A percentile compares a stretch with the other conserved stretches of the same genome.
These are phyloP conservation scores for Tiaroga cobitis DNA, from an alignment of 2,797 vertebrate species.

Conservation along the genomic window DNA sequence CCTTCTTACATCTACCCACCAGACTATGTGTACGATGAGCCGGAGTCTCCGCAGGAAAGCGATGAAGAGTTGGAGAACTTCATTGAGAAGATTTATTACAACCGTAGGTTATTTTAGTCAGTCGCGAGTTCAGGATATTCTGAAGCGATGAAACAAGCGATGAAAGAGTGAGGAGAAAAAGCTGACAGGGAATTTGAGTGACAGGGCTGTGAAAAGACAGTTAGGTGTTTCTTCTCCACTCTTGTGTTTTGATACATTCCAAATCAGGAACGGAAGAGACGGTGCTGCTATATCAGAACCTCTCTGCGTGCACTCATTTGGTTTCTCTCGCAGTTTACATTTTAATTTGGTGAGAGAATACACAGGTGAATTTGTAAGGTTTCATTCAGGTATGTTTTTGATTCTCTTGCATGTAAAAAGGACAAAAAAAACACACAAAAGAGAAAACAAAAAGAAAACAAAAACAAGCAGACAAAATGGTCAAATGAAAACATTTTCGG, in stretches of 20 bases:
- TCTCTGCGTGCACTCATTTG: slow-evolving; percentile 76
- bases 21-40: slow-evolving; percentile 83
- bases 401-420: slow-evolving; percentile 71
- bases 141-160: slow-evolving; percentile 67
- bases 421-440: not conserved
- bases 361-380: slow-evolving; percentile 77
- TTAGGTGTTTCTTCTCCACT: slow-evolving; percentile 76
- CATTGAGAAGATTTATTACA: slow-evolving; percentile 91
- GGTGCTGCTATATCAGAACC: slow-evolving; percentile 63
- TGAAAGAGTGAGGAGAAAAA: slow-evolving; percentile 64
- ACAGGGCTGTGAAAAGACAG: slow-evolving; percentile 69
- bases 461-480: slow-evolving; percentile 42
- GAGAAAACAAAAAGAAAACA: slow-evolving; percentile 29
- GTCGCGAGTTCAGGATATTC: slow-evolving; percentile 46
- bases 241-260: slow-evolving; percentile 70
- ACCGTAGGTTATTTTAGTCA: slow-evolving; percentile 82
- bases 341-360: slow-evolving; percentile 77
- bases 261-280: slow-evolving; percentile 72
- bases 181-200: slow-evolving; percentile 45
- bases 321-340: slow-evolving; percentile 84
- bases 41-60: slow-evolving; percentile 83
- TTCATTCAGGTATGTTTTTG: slow-evolving; percentile 82
- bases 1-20: slow-evolving; percentile 81
- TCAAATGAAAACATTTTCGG: slow-evolving; percentile 58
- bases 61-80: slow-evolving; percentile 93